Base-by-base conservation (phyloP, 92 coral and sea anemone genomes). In the Paragorgia papillata region DNA sequence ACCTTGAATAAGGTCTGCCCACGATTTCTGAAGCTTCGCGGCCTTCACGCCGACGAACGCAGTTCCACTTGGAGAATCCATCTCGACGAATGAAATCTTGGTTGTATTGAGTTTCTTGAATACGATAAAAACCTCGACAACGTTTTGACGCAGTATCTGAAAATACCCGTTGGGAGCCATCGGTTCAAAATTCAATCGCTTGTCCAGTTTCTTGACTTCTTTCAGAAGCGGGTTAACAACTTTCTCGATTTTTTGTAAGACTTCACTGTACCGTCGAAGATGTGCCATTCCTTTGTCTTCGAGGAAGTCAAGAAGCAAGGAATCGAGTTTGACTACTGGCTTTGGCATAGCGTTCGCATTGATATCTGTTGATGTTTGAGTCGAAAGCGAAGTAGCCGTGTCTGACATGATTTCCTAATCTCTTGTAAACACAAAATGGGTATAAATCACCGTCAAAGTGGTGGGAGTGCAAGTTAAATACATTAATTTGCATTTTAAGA, bases 151-250 rank as follows among this genome's bases (percentile, higher is more conserved):
- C 9, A 55, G 62, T 30, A 70, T 62, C 7, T 57, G 61, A 54
- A 70, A 70, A 33, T 46, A 54, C 1, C 62, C 62, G 25, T 33
- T 27, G 29, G 77, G 77, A 9, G 62, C 27, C 77, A 70, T 70
- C 12, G 62, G 77, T 17, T 50, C 46, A 48, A 70, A 70, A 57
- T 50, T 4, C 25, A 70, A 62, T 14, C 77, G 62, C 33, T 70
- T 70, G 62, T 70, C 77, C 3, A 21, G 44, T 70, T 70, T 70
- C 62, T 70, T 70, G 27, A 50, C 2, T 18, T 70, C 77, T 26
- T 50, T 54, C 18, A 70, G 29, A 51, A 70, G 53, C 5, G 77
- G 62, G 33, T 70, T 70, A 22, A 70, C 61, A 70, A 70, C 77
- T 5, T 50, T 70, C 20, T 70, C 77, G 2, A 70, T 57, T 22